Conservation (phyloP, 2,888 invertebrate species). For the Hirtodrosophila cameraria region DNA sequence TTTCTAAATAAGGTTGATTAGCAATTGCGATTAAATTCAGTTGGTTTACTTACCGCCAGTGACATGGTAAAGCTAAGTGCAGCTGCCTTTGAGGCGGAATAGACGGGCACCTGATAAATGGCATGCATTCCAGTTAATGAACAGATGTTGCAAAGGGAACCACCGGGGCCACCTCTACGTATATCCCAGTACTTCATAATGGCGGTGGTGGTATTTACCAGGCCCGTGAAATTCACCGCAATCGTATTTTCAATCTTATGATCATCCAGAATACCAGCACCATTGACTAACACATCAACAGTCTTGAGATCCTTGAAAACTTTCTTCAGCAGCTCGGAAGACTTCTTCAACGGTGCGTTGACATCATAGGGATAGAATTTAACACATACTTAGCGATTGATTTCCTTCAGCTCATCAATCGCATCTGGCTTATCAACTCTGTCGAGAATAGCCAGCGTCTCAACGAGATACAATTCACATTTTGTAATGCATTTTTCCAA, state of each 20-base stretch:
- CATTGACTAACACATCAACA: conserved; percentile 77
- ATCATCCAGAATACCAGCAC: conserved; percentile 74
- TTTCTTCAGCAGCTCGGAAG: conserved; percentile 68
- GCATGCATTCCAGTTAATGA: conserved; percentile 81
- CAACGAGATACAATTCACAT: neutral
- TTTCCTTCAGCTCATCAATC: conserved; percentile 58
- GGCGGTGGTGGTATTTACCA: conserved; percentile 77
- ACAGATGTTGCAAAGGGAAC: conserved; percentile 82
- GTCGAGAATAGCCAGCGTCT: conserved; percentile 79
- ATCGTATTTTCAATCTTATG: conserved; percentile 71
- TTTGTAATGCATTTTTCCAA: neutral
- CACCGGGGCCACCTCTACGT: conserved; percentile 83
- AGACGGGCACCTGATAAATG: conserved; percentile 77
- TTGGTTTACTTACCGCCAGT: conserved; percentile 73
- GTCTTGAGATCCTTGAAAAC: conserved; percentile 61
- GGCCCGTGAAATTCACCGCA: conserved; percentile 69
- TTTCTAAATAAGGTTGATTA: conserved; percentile 25
- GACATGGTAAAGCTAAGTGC: conserved; percentile 82
- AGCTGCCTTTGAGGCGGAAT: conserved; percentile 83
- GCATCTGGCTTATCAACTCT: conserved; percentile 61
- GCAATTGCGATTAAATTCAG: too few species aligned
- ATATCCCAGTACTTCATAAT: conserved; percentile 83
- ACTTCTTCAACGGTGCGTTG: conserved; percentile 60
- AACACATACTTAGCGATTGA: conserved; percentile 60
- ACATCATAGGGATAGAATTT: conserved; percentile 72